Evolutionary conservation across 1,140 invertebrate genomes (phyloP).

Genomic region (Mizuhopecten yessoensis): DNA sequence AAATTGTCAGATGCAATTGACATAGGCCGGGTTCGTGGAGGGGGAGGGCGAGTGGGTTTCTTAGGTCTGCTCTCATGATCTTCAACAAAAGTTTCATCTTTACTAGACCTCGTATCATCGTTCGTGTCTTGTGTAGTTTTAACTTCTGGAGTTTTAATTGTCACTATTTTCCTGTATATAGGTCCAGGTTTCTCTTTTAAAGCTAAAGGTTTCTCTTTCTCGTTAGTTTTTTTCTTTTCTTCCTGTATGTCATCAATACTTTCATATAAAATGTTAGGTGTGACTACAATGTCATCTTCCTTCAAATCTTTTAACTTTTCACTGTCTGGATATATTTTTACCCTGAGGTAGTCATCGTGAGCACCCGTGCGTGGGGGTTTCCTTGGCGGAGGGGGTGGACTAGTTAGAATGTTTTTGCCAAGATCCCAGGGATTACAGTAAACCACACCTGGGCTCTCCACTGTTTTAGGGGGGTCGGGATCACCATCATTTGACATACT

Average conservation of each 20-base stretch:
- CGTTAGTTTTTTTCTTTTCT: neutral
- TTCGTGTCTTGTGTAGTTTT: too few species aligned
- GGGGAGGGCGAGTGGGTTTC: constrained; percentile 66
- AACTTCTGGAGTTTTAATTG: constrained; percentile 1
- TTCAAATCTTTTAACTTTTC: constrained; percentile 44
- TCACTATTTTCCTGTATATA: constrained; percentile 55
- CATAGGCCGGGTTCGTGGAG: constrained; percentile 60
- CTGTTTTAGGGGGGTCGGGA: constrained; percentile 9
- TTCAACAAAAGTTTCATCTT: neutral
- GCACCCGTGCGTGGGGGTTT: constrained; percentile 69
- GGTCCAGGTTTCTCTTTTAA: constrained; percentile 37
- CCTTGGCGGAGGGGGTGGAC: constrained; percentile 56
- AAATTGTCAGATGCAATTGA: constrained; percentile 62
- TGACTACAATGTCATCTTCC: neutral
- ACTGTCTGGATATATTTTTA: constrained; percentile 59
- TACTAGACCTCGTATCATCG: neutral
- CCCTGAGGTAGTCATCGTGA: constrained; percentile 69
- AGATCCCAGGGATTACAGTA: constrained; percentile 59
- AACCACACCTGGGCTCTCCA: neutral
- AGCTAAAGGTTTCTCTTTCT: neutral
- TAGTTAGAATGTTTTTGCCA: neutral
- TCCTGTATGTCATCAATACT: constrained; percentile 56
- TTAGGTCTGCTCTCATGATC: constrained; percentile 45
- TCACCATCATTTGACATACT: constrained; percentile 51
- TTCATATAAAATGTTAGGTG: constrained; percentile 52